Evolutionary conservation across 2,888 invertebrate genomes (phyloP).

Genomic region (Gymnoscelis rufifasciata): DNA sequence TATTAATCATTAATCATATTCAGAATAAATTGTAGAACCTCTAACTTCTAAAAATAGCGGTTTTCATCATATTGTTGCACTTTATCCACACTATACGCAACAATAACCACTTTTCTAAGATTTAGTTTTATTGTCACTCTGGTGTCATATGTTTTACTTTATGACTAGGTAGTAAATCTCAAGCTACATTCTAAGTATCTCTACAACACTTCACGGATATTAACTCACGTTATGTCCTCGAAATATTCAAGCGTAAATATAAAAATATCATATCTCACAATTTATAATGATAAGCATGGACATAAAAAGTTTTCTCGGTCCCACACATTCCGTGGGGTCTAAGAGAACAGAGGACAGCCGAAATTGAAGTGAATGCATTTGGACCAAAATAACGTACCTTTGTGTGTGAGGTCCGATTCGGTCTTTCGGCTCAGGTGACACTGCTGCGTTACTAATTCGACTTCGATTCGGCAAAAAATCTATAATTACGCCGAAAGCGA

Average conservation of each 20-base stretch:
- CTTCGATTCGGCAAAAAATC: constrained; percentile 44
- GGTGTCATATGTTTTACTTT: constrained; percentile 5
- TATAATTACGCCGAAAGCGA: constrained; percentile 50
- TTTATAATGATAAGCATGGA: constrained; percentile 51
- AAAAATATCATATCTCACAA: constrained; percentile 56
- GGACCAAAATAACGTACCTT: constrained; percentile 66
- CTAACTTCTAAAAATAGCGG: no score
- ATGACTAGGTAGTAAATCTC: constrained; percentile 7
- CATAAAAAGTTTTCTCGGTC: constrained; percentile 53
- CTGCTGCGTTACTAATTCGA: constrained; percentile 69
- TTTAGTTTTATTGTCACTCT: neutral
- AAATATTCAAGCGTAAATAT: constrained; percentile 52
- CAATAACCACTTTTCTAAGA: neutral
- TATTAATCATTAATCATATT: no score
- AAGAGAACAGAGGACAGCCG: constrained; percentile 41
- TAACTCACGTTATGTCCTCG: constrained; percentile 32
- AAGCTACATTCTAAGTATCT: constrained; percentile 19
- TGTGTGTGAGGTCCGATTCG: constrained; percentile 61
- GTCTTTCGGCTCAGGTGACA: constrained; percentile 70
- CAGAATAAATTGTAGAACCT: no score
- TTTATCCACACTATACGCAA: no score
- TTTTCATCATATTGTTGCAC: no score
- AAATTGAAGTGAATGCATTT: constrained; percentile 65
- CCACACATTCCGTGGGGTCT: constrained; percentile 61
- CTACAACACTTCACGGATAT: constrained; percentile 19